phyloP scores from a whole-genome alignment of 2,888 invertebrate species.

The Melanargia galathea region DNA sequence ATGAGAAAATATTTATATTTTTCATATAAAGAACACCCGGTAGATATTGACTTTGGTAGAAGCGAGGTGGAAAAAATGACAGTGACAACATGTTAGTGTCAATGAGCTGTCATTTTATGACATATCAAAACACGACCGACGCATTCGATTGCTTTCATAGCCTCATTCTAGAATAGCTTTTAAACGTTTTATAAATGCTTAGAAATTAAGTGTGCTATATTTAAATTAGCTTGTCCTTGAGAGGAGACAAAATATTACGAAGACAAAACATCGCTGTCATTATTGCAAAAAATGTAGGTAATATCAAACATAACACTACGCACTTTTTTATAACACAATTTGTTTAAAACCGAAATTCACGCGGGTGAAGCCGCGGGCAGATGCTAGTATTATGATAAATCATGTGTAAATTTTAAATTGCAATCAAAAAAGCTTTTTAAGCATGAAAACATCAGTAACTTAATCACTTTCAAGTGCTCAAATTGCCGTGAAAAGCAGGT shows the following conservation, averaged over 20 bases:
- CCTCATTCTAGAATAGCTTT: conserved; percentile 24
- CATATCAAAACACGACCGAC: conserved; percentile 20
- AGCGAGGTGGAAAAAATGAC: background rate
- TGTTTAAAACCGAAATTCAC: background rate
- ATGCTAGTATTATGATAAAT: background rate
- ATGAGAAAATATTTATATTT: conserved; percentile 5
- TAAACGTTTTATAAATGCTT: conserved; percentile 2
- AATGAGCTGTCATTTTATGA: conserved; percentile 28
- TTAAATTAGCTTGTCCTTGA: background rate
- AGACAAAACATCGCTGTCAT: background rate
- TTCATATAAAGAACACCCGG: background rate
- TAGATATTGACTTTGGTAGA: background rate
- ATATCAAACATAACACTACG: background rate
- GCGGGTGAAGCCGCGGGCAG: too few species aligned
- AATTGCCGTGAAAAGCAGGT: conserved; percentile 29
- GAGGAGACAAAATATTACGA: background rate
- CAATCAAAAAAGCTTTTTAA: conserved; percentile 1
- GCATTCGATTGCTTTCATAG: conserved; percentile 27
- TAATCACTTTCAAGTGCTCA: conserved; percentile 21
- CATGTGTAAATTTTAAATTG: background rate
- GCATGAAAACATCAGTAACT: conserved; percentile 1
- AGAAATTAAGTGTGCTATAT: background rate
- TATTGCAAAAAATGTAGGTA: background rate
- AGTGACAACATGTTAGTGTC: conserved; percentile 21
- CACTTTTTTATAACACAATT: background rate